A percentile compares a stretch with the other conserved stretches of the same genome.
Evolutionary conservation across 2,797 vertebrate genomes (phyloP).

Genomic region (Lithobates sylvaticus): DNA sequence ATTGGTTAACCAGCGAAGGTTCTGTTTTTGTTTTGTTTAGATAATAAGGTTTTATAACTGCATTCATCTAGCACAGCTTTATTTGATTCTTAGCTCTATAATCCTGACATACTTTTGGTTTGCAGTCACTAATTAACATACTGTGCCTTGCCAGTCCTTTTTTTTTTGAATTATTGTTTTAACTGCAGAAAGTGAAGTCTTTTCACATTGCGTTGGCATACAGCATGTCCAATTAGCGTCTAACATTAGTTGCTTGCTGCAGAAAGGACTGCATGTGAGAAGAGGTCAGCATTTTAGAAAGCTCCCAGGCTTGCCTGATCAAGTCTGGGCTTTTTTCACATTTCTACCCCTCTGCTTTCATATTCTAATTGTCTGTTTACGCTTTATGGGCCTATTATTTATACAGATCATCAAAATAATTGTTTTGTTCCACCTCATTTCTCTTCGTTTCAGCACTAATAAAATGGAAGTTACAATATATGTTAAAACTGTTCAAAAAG

Average conservation of each 20-base stretch:
- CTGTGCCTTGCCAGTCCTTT: conserved; percentile 36
- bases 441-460: background rate
- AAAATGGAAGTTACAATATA: background rate
- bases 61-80: conserved; percentile 47
- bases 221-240: conserved; percentile 42
- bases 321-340: conserved; percentile 14
- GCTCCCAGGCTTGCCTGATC: conserved; percentile 15
- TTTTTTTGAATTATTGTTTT: conserved; percentile 37
- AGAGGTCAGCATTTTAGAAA: conserved; percentile 33
- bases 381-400: background rate
- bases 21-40: conserved; percentile 57
- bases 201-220: conserved; percentile 50
- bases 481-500: background rate
- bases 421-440: background rate
- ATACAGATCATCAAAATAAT: conserved; percentile 7
- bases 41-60: conserved; percentile 57
- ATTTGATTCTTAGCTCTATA: conserved; percentile 56
- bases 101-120: conserved; percentile 48
- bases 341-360: background rate
- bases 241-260: conserved; percentile 14
- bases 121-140: conserved; percentile 55
- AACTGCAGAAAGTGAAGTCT: conserved; percentile 40
- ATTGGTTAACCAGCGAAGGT: conserved; percentile 49
- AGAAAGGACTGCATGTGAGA: conserved; percentile 40
- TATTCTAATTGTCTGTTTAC: conserved; percentile 30